Evolutionary conservation across 2,888 invertebrate species (phyloP), one percentile per base, ranked within the genome.

Genomic region (Scaptomyza caliginosa): DNA sequence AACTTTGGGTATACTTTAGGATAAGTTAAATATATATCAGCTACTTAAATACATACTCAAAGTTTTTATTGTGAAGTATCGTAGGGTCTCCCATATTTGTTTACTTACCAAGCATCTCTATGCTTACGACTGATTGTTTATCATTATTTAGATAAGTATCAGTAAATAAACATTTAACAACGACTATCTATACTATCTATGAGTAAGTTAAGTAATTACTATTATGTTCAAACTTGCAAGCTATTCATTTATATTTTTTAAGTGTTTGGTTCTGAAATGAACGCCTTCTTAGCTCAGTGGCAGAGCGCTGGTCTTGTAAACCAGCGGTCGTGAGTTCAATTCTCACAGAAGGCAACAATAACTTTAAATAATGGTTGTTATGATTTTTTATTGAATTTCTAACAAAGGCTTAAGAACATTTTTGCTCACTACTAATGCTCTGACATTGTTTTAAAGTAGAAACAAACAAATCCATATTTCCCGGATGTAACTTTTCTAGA

Each of bases 231-330:
- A 26, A 4, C n/a, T 13, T 10, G 8, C 30, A 4, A 8, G 6
- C 8, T 17, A 49, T 16, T 6, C 2, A 17, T 55, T 30, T 21
- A n/a, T 42, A 0, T 24, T 7, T 11, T n/a, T 4, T 2, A 32
- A 3, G 0, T 17, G 1, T 7, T 8, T 10, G 4, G 1, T 0
- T 0, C 0, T 17, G 0, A 11, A 11, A 2, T 19, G 26, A 40
- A 51, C 39, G 95, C 95, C 95, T 95, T 94, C 94, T 95, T 95
- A 95, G 95, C 95, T 95, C 95, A 95, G 95, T 95, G 95, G 95
- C 93, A 95, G 95, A 95, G 95, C 95, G 95, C 95, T 95, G 95
- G 95, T 95, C 95, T 95, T 95, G 95, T 95, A 95, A 95, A 95
- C 95, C 95, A 95, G 95, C 94, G 95, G 95, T 95, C 95, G 95